Evolutionary conservation across 2,797 vertebrate genomes (phyloP).

Genomic region (Falco novaeseelandiae): DNA sequence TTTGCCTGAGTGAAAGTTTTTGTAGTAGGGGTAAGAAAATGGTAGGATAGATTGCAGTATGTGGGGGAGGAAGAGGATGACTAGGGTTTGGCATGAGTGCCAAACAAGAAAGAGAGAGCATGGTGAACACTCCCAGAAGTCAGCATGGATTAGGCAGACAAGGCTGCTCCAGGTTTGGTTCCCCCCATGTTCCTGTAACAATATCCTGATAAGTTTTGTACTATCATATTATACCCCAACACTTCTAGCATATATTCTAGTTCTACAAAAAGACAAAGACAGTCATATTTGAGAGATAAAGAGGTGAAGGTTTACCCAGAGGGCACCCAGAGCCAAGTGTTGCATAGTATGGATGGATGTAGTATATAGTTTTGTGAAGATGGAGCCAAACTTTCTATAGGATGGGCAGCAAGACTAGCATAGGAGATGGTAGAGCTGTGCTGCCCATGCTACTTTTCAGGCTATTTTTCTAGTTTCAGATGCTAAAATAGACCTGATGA

Average conservation of each 20-base stretch:
- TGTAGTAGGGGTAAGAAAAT: neutral
- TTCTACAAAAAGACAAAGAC: neutral
- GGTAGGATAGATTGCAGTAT: neutral
- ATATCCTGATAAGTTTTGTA: neutral
- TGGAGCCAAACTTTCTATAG: neutral
- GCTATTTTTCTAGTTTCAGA: neutral
- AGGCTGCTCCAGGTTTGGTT: neutral
- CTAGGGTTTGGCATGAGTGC: neutral
- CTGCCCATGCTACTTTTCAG: neutral
- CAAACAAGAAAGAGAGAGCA: neutral
- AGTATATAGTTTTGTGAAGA: neutral
- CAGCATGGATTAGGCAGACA: neutral
- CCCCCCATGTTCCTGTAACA: neutral
- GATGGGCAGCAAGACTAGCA: neutral
- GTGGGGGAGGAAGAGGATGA: neutral
- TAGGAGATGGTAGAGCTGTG: neutral
- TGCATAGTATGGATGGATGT: neutral
- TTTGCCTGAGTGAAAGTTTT: neutral
- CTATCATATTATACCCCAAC: rapidly evolving
- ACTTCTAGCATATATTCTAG: neutral
- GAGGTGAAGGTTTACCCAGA: neutral
- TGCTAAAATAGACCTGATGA: neutral
- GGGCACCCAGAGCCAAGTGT: neutral
- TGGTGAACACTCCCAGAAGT: neutral
- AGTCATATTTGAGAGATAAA: neutral